phyloP scores from a whole-genome alignment of 2,888 invertebrate genomes.

The Osmoderma eremita region DNA sequence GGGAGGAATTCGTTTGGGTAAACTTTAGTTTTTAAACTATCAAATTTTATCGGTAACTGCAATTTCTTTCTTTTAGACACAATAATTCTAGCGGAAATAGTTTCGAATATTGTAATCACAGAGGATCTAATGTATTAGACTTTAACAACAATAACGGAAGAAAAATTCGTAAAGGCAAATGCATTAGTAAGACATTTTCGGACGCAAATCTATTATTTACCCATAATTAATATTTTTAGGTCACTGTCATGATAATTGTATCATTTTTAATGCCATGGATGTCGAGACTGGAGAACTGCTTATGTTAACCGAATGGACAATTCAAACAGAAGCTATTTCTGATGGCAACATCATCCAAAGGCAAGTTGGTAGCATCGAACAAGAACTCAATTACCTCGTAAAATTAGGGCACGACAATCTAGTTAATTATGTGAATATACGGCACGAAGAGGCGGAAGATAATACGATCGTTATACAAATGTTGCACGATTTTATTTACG shows the following conservation, averaged over 20 bases:
- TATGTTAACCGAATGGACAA: slow-evolving; percentile 80
- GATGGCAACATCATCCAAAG: slow-evolving; percentile 64
- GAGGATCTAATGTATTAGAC: slow-evolving; percentile 66
- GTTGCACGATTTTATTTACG: slow-evolving; percentile 75
- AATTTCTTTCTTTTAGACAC: not conserved
- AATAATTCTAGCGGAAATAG: slow-evolving; percentile 68
- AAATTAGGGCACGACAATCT: slow-evolving; percentile 78
- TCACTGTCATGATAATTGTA: slow-evolving; percentile 78
- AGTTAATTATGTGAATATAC: slow-evolving; percentile 80
- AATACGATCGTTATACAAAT: slow-evolving; percentile 74
- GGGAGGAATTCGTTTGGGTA: slow-evolving; percentile 46
- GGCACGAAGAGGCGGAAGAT: slow-evolving; percentile 66
- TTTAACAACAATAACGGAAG: slow-evolving; percentile 69
- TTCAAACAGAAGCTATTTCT: slow-evolving; percentile 63
- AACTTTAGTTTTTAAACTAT: not conserved
- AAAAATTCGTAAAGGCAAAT: slow-evolving; percentile 78
- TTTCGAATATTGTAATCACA: slow-evolving; percentile 68
- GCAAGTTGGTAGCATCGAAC: slow-evolving; percentile 76
- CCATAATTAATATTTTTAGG: slow-evolving; percentile 65
- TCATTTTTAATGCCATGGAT: slow-evolving; percentile 82
- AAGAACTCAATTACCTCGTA: slow-evolving; percentile 78
- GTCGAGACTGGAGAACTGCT: slow-evolving; percentile 76
- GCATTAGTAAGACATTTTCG: slow-evolving; percentile 74
- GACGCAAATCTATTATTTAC: too few species aligned
- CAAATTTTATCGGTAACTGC: not conserved